Base-by-base conservation (phyloP, 1,140 invertebrate species). In the Mizuhopecten yessoensis region DNA sequence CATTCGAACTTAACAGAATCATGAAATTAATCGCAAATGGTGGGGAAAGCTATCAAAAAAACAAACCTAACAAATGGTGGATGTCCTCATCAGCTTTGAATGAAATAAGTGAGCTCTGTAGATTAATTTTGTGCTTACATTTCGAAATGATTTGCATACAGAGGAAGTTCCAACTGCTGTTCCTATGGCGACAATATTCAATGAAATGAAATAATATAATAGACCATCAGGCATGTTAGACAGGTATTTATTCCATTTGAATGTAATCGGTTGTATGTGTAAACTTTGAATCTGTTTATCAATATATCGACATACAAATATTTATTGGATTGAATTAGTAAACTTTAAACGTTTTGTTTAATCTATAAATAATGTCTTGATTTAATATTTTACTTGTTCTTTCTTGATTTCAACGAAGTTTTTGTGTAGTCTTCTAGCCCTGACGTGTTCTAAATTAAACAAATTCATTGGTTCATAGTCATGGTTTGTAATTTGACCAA, bases 381-480 rank as follows among this genome's bases (percentile, higher is more conserved):
- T 75, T 29, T 7, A 29, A 1, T 7, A 29, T 75, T 75, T 29
- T 75, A 75, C 11, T 75, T 75, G n/a, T 75, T 23, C 23, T 7
- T 2, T 75, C 45, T 49, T n/a, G 29, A 75, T 75, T 45, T 45
- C 1, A 1, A 45, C 0, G 17, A 45, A 45, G 9, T 1, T 45
- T n/a, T n/a, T 45, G 17, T 17, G n/a, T 3, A 75, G 57, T 75
- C n/a, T 75, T 75, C 23, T 75, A 75, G 57, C 57, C 57, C 57
- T 29, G n/a, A 75, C 57, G 57, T 75, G 57, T 75, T 75, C 57
- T n/a, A 29, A 75, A 75, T n/a, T 75, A 23, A n/a, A 75, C 57
- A 75, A 75, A 75, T 75, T 75, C 57, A 75, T 75, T n/a, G 57
- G 57, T 75, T 23, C 57, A n/a, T 75, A 29, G n/a, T 75, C 23